Evolutionary conservation across 2,797 vertebrate species (phyloP).

Genomic region (Pelodytes ibericus): DNA sequence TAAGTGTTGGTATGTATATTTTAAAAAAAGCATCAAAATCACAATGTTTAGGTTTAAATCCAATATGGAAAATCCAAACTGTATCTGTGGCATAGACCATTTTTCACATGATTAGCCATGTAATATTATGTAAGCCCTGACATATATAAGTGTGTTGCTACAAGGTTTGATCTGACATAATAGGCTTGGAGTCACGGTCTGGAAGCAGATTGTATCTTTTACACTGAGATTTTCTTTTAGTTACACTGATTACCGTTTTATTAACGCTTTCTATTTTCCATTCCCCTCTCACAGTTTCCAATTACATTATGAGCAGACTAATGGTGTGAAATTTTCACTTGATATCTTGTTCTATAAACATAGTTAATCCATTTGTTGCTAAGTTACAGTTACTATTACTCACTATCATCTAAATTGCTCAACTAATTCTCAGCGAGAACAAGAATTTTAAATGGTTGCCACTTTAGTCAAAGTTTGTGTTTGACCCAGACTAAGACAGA

Average conservation of each 20-base stretch:
- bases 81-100: no score
- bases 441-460: no score
- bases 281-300: background rate
- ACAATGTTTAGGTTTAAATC: no score
- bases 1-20: no score
- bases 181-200: background rate
- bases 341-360: background rate
- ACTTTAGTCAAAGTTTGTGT: no score
- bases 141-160: no score
- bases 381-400: slow-evolving; percentile 3
- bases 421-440: no score
- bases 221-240: background rate
- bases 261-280: background rate
- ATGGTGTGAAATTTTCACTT: background rate
- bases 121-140: no score
- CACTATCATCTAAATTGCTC: background rate
- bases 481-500: no score
- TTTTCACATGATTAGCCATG: no score
- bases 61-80: no score
- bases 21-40: no score
- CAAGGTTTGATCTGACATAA: background rate
- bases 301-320: background rate
- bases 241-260: background rate
- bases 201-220: background rate
- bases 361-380: background rate